phyloP scores from a whole-genome alignment of 2,113 vertebrate species.

The Mola mola region DNA sequence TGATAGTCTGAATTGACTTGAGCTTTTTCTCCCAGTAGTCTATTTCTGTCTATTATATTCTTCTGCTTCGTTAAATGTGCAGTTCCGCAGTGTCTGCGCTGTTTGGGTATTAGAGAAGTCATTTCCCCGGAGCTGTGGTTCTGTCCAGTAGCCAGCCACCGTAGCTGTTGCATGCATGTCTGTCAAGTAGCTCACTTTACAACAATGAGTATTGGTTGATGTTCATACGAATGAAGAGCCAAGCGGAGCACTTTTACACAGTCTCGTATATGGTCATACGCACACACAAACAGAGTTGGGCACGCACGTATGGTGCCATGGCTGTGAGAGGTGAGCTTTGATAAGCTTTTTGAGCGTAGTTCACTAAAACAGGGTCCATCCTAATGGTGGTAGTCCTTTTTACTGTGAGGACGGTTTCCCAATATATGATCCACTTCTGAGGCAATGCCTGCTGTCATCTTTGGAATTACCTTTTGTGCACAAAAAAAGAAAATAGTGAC shows the following conservation, averaged over 20 bases:
- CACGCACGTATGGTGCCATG: constrained; percentile 65
- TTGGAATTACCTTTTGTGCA: constrained; percentile 90
- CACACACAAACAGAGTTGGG: constrained; percentile 58
- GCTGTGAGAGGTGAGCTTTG: constrained; percentile 70
- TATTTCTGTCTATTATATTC: constrained; percentile 6
- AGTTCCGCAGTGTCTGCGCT: constrained; percentile 30
- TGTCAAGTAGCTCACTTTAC: constrained; percentile 63
- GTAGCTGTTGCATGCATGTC: constrained; percentile 70
- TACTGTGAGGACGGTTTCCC: constrained; percentile 94
- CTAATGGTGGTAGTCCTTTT: constrained; percentile 89
- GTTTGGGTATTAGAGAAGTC: constrained; percentile 17
- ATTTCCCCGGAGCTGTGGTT: constrained; percentile 24
- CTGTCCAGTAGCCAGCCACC: constrained; percentile 32
- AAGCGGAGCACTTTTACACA: constrained; percentile 58
- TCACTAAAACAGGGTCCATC: constrained; percentile 38
- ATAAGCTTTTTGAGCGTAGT: constrained; percentile 61
- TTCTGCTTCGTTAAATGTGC: constrained; percentile 6
- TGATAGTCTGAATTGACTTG: background rate
- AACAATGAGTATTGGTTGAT: constrained; percentile 59
- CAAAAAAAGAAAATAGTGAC: constrained; percentile 2
- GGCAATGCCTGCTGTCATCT: constrained; percentile 94
- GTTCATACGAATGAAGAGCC: constrained; percentile 55
- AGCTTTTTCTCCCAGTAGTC: background rate
- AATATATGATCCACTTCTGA: constrained; percentile 93
- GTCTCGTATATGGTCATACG: constrained; percentile 48